Evolutionary conservation across 1,140 invertebrate species (phyloP).

Genomic region (Leptoteleia sp.): DNA sequence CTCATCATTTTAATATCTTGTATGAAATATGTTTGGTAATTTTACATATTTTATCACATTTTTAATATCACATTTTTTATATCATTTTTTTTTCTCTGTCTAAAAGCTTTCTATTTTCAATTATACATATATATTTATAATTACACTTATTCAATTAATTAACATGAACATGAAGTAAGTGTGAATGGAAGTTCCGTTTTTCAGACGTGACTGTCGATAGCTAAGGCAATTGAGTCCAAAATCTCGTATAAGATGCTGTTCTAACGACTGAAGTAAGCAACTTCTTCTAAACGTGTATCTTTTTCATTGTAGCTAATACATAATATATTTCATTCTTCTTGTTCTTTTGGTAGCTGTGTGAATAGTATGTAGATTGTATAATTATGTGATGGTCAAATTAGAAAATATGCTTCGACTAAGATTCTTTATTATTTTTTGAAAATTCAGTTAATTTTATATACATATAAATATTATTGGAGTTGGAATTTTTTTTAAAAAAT

Average conservation of each 20-base stretch:
- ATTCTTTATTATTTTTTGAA: too few relatives aligned
- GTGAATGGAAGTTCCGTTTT: slow-evolving; percentile 15
- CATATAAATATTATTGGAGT: too few relatives aligned
- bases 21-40: too few relatives aligned
- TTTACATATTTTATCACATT: too few relatives aligned
- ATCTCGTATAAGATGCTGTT: slow-evolving; percentile 32
- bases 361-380: not conserved
- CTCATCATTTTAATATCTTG: too few relatives aligned
- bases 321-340: slow-evolving; percentile 14
- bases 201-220: slow-evolving; percentile 59
- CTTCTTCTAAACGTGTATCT: slow-evolving; percentile 55
- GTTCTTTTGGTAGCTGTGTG: not conserved
- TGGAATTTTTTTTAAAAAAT: too few relatives aligned
- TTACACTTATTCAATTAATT: not conserved
- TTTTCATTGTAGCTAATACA: slow-evolving; percentile 43
- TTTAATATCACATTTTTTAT: too few relatives aligned
- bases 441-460: too few relatives aligned
- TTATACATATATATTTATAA: not conserved
- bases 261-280: slow-evolving; percentile 61
- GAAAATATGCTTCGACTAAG: too few relatives aligned
- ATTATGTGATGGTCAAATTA: too few relatives aligned
- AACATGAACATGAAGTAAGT: slow-evolving; percentile 1
- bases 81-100: too few relatives aligned
- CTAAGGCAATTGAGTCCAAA: slow-evolving; percentile 32
- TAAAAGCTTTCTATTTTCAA: too few relatives aligned